Evolutionary conservation across 2,797 vertebrate genomes (phyloP).

Genomic region (Mustela erminea): DNA sequence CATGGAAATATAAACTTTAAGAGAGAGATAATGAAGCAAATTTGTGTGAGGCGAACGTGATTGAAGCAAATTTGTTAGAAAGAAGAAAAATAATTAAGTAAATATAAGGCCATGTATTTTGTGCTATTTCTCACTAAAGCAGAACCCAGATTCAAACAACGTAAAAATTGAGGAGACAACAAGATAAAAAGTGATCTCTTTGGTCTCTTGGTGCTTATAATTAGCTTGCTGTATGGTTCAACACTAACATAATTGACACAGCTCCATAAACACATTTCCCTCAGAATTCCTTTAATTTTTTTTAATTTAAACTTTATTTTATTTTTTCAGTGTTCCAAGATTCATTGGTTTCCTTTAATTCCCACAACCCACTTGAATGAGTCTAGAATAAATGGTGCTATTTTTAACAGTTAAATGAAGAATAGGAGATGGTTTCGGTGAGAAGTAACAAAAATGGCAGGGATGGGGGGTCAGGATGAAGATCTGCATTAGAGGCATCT

Average conservation of each 20-base stretch:
- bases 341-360: neutral
- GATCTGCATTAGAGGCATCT: neutral
- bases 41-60: no score
- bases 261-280: neutral
- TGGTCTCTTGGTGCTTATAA: neutral
- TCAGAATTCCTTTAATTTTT: neutral
- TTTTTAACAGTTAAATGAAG: neutral
- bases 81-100: constrained; percentile 26
- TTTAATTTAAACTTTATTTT: no score
- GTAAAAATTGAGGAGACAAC: neutral
- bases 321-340: no score
- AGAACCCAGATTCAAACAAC: neutral
- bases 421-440: neutral
- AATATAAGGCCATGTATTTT: neutral
- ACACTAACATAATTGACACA: neutral
- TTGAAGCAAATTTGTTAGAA: constrained; percentile 5
- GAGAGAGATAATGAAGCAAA: neutral
- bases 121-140: neutral
- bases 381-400: neutral
- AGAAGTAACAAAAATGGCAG: neutral
- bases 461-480: neutral
- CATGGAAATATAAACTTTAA: neutral
- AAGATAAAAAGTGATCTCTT: neutral
- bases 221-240: neutral
- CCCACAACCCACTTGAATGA: neutral